Evolutionary conservation across 2,797 vertebrate species (phyloP), one percentile per base, ranked within the genome.

Genomic region (Rousettus madagascariensis): DNA sequence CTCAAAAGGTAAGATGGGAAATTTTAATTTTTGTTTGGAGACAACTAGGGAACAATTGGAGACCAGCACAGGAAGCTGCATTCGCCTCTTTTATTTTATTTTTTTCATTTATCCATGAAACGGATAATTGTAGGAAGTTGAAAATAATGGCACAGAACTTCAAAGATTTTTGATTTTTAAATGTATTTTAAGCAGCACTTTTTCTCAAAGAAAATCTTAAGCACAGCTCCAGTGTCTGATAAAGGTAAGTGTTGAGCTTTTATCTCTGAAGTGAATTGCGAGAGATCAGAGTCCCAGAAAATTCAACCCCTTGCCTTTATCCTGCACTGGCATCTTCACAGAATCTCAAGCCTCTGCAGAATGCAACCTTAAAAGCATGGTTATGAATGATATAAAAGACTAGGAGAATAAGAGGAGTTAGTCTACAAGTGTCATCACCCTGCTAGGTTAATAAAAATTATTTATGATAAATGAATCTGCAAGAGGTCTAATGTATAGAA

Each of bases 91-190:
- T 82, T 41, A 72, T 72, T 69, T 86, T 33, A 33, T 33, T 53
- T 41, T n/a, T 92, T 20, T 65, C 19, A 22, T 77, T 89, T 95
- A 86, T 84, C 38, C 71, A 55, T 33, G 28, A 69, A 30, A 63
- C 36, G 8, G 46, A 83, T 92, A 94, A 96, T 85, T 91, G 36
- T 66, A 94, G 79, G 79, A 96, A 93, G 59, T 30, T 91, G n/a
- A 24, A 92, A 86, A 94, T 89, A 86, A 84, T 75, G 28, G 30
- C 33, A 28, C 17, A 79, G 19, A 89, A 22, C 22, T 61, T 92
- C 26, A 33, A 36, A 71, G 19, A 80, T 82, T 79, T 91, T 46
- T 91, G 13, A 55, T 66, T 85, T 95, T 86, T 63, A 63, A 92
- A 74, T 36, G 5, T 59, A 16, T 90, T 93, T 90, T 68, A 83